Evolutionary conservation across 1,140 invertebrate genomes (phyloP).

Genomic region (Papilio xuthus): DNA sequence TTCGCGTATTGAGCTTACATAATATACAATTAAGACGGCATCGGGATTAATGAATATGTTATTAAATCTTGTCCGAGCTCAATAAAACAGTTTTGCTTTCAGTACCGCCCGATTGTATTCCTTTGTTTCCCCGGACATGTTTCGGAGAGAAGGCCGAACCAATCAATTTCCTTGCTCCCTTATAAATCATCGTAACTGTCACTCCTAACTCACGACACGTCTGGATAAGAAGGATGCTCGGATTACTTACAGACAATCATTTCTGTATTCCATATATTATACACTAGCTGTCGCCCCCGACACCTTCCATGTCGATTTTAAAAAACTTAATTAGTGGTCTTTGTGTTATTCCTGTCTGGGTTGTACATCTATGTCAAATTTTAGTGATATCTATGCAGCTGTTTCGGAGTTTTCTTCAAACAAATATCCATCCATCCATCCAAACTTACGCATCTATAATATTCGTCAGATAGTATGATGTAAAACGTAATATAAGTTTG

Average conservation of each 20-base stretch:
- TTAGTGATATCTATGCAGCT: too few species aligned
- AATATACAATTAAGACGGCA: neutral
- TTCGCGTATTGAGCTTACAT: neutral
- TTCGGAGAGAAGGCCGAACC: constrained; percentile 52
- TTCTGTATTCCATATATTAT: constrained; percentile 34
- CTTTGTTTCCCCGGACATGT: constrained; percentile 53
- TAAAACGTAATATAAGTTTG: too few species aligned
- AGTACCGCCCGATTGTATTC: constrained; percentile 10
- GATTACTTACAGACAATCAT: constrained; percentile 50
- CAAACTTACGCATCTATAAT: too few species aligned
- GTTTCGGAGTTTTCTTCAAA: too few species aligned
- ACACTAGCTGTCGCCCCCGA: too few species aligned
- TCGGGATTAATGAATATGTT: constrained; percentile 13
- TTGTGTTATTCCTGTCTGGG: too few species aligned
- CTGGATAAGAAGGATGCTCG: constrained; percentile 51
- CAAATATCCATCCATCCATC: too few species aligned
- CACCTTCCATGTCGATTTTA: too few species aligned
- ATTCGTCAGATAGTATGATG: too few species aligned
- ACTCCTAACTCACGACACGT: constrained; percentile 44
- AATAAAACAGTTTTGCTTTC: constrained; percentile 29
- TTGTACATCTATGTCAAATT: too few species aligned
- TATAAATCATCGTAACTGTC: constrained; percentile 72
- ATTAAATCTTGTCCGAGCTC: constrained; percentile 8
- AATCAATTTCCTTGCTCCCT: constrained; percentile 68
- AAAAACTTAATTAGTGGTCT: too few species aligned